Percentiles rank a stretch among this genome's conserved stretches.
Evolutionary conservation across 1,140 invertebrate genomes (phyloP).

Genomic region (Drosophila triauraria): DNA sequence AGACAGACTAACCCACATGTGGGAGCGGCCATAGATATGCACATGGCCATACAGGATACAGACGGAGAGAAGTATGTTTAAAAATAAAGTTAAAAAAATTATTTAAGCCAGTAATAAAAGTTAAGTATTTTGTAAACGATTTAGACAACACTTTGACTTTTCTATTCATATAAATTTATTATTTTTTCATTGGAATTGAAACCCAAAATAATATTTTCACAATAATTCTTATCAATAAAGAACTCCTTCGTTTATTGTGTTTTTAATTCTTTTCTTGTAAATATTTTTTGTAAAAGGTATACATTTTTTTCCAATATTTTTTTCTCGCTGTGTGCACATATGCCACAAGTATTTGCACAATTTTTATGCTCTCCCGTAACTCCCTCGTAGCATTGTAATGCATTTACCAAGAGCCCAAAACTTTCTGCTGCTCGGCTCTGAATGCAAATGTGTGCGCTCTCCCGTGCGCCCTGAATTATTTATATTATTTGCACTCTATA

Average conservation of each 20-base stretch:
- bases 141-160: too few species aligned
- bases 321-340: constrained; percentile 12
- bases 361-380: constrained; percentile 29
- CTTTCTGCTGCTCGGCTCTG: constrained; percentile 44
- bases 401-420: constrained; percentile 61
- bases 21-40: constrained; percentile 25
- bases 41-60: constrained; percentile 11
- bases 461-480: constrained; percentile 74
- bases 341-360: constrained; percentile 66
- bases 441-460: constrained; percentile 73
- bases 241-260: too few species aligned
- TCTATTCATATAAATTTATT: too few species aligned
- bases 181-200: too few species aligned
- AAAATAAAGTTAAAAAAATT: not conserved
- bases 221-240: too few species aligned
- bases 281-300: too few species aligned
- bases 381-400: constrained; percentile 63
- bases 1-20: constrained; percentile 60
- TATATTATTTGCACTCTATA: constrained; percentile 78
- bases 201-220: too few species aligned
- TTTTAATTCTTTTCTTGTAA: too few species aligned
- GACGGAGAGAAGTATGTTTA: not conserved
- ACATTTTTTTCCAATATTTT: not conserved
- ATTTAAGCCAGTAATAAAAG: not conserved
- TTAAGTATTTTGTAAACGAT: too few species aligned